Percentiles rank a stretch among this genome's conserved stretches.
Conservation (phyloP, 2,888 invertebrate genomes). For the Mycogona germanica region DNA sequence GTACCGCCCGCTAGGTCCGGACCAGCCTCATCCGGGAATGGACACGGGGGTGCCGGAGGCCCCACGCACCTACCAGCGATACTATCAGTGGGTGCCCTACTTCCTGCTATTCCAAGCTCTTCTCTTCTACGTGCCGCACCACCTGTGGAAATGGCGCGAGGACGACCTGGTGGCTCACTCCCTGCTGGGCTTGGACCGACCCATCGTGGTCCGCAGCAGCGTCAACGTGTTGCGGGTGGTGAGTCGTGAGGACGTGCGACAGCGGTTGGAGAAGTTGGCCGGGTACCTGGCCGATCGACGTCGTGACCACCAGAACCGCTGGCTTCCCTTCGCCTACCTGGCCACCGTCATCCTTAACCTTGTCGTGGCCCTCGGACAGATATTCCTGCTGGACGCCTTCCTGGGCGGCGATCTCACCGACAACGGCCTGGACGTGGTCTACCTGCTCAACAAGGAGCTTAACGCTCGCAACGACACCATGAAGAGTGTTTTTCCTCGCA, state of each 20-base stretch:
- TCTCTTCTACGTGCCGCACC: slow-evolving; percentile 24
- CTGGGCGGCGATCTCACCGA: neutral
- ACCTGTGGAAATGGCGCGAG: slow-evolving; percentile 27
- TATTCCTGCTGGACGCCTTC: neutral
- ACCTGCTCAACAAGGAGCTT: neutral
- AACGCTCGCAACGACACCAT: slow-evolving; percentile 23
- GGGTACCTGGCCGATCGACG: neutral
- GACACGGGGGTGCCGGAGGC: slow-evolving; percentile 16
- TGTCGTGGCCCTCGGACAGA: neutral
- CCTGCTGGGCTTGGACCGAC: neutral
- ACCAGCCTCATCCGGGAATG: slow-evolving; percentile 25
- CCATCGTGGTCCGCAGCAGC: neutral
- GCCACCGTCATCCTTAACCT: neutral
- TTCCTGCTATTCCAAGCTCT: slow-evolving; percentile 25
- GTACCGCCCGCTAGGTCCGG: slow-evolving; percentile 23
- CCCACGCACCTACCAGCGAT: slow-evolving; percentile 23
- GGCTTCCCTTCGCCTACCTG: neutral
- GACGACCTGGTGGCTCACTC: slow-evolving; percentile 13
- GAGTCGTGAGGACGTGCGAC: neutral
- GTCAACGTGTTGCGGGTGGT: neutral
- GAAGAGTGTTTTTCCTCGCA: slow-evolving; percentile 24
- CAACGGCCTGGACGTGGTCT: neutral
- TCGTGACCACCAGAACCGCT: neutral
- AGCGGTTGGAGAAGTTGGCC: neutral
- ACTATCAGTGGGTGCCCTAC: slow-evolving; percentile 27